Conservation (phyloP, 92 coral and sea anemone species). For the Chrysogorgia sp. region DNA sequence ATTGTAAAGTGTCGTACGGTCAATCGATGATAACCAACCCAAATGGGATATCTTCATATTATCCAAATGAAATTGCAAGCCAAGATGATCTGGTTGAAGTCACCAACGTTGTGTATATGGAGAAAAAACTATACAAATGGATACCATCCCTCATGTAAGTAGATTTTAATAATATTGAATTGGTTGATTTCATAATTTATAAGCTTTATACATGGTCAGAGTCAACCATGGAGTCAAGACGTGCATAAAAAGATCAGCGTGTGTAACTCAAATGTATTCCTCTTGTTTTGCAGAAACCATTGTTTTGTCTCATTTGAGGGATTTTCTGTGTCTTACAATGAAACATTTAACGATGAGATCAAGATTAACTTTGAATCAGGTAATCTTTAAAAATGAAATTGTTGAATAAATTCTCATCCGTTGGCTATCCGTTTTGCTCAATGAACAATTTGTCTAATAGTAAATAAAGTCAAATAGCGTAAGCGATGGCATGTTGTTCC, state of each 20-base stretch:
- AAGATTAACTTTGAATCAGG: slow-evolving; percentile 37
- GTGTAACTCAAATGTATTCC: not conserved
- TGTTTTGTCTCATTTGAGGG: slow-evolving; percentile 53
- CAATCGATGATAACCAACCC: slow-evolving; percentile 15
- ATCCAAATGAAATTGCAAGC: not conserved
- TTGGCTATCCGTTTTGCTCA: too few relatives aligned
- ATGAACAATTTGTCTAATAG: not conserved
- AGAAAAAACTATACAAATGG: slow-evolving; percentile 31
- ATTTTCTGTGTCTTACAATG: slow-evolving; percentile 43
- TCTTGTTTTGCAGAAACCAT: slow-evolving; percentile 39
- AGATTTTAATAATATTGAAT: too few relatives aligned
- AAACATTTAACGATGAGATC: slow-evolving; percentile 32
- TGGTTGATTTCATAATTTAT: too few relatives aligned
- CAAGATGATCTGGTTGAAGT: not conserved
- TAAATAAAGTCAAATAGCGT: not conserved
- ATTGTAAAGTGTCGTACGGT: slow-evolving; percentile 44
- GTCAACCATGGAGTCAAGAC: not conserved
- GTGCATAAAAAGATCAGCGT: not conserved
- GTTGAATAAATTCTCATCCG: not conserved
- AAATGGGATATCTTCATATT: slow-evolving; percentile 25
- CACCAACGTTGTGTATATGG: too few relatives aligned
- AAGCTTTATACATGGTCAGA: too few relatives aligned
- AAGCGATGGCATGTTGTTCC: not conserved
- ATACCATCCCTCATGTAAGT: slow-evolving; percentile 50
- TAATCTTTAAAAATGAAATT: not conserved